Base-by-base conservation (phyloP, 2,888 invertebrate species). In the Ramazzottius varieornatus region DNA sequence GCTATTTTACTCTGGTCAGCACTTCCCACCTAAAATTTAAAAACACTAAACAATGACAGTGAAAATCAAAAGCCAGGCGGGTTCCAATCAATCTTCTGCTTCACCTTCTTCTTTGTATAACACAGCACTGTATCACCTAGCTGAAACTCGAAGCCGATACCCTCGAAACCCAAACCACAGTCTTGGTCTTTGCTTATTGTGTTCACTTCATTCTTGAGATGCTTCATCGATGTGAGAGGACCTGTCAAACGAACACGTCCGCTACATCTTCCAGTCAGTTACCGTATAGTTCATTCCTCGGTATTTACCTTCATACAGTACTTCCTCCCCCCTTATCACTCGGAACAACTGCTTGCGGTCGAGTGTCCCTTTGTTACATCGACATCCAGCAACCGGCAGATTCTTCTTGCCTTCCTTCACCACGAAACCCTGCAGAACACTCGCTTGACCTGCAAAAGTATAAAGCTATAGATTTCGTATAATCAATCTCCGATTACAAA, bases 161-260 rank as follows among this genome's bases (percentile, higher is more conserved):
- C 83, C 1, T 81, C 80, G 65, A 94, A 80, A 67, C 84, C 83
- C 33, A 96, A 73, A 0, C 94, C 94, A 75, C 94, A 94, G 74
- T 96, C 93, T 67, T 83, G 81, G 73, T 87, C 87, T 64, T 82
- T 83, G 73, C 86, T 87, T 46, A 94, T 83, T 0, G 82, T 80
- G 2, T 83, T 83, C 1, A 90, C 88, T 76, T 93, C 92, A 65
- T 83, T 82, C 74, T 93, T 94, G 64, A 89, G 77, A 76, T 93
- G 91, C 69, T 85, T 83, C 84, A 96, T 84, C 0, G 91, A 89
- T 33, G 80, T 78, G 66, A 91, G 72, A 69, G 80, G 77, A 64
- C 88, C 88, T 76, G 70, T 1, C 40, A 40, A 40, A 40, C 40
- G 40, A 40, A 40, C 40, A 40, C 8, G 20, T 20, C 8, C n/a